These are phyloP conservation scores for Cichlasoma orientale DNA, from an alignment of 2,797 vertebrate species.

Conservation along the genomic window DNA sequence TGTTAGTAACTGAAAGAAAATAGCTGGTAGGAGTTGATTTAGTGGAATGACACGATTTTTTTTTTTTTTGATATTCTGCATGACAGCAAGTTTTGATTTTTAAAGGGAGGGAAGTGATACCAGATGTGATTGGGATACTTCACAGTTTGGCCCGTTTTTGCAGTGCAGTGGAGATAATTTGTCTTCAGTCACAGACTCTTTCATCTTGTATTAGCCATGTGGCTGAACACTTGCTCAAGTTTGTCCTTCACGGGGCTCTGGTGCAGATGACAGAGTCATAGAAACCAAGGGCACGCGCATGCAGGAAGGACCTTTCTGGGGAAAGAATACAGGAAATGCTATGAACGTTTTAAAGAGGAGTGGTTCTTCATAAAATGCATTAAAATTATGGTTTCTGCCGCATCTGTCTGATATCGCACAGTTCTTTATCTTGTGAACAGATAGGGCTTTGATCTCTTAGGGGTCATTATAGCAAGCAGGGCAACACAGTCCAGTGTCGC, in stretches of 20 bases:
- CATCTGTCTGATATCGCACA: background rate
- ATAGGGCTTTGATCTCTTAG: background rate
- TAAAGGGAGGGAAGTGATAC: conserved; percentile 59
- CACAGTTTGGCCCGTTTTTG: conserved; percentile 55
- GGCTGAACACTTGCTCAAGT: conserved; percentile 46
- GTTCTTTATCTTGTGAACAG: conserved; percentile 3
- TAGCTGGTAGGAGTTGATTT: conserved; percentile 26
- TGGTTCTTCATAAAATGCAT: background rate
- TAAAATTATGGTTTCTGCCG: background rate
- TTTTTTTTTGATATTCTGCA: conserved; percentile 52
- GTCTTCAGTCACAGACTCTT: conserved; percentile 65
- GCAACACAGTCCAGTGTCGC: background rate
- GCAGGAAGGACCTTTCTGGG: background rate
- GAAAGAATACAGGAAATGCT: background rate
- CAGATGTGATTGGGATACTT: conserved; percentile 72
- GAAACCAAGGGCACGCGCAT: conserved; percentile 31
- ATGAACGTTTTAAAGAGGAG: background rate
- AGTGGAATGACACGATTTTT: conserved; percentile 51
- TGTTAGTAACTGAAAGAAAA: conserved; percentile 49
- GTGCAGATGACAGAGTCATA: background rate
- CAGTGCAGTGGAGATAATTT: conserved; percentile 71
- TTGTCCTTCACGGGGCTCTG: conserved; percentile 29
- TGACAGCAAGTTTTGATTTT: conserved; percentile 70
- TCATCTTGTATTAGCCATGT: conserved; percentile 63
- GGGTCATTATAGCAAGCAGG: background rate